Percentiles rank a stretch among this genome's conserved stretches.
phyloP scores from a whole-genome alignment of 2,797 vertebrate species.

The Sebastolobus altivelis region DNA sequence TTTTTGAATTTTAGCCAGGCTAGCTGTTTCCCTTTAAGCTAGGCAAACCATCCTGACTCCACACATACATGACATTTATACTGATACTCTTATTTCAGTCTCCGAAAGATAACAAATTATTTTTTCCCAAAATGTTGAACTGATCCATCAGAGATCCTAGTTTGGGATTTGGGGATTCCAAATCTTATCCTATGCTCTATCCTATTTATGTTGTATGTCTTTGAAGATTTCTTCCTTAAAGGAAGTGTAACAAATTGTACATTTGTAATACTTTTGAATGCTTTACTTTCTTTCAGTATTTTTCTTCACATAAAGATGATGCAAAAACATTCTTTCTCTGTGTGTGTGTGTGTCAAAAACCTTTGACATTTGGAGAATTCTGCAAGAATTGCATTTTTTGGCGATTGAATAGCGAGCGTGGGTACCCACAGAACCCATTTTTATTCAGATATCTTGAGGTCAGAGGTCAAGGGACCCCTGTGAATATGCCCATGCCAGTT shows the following conservation, averaged over 20 bases:
- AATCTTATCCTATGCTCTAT: neutral
- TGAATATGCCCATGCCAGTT: too few species aligned
- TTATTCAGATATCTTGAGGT: too few species aligned
- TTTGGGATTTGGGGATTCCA: neutral
- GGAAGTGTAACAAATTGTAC: neutral
- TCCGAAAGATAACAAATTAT: neutral
- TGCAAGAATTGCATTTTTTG: too few species aligned
- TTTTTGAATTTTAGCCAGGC: neutral
- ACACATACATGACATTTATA: neutral
- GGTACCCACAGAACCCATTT: too few species aligned
- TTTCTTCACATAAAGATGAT: constrained; percentile 6
- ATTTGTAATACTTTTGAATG: neutral
- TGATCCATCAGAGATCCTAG: neutral
- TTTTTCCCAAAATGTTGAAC: neutral
- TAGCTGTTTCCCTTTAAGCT: neutral
- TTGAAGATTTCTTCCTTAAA: too few species aligned
- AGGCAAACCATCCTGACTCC: neutral
- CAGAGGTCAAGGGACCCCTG: too few species aligned
- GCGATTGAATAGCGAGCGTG: fast-evolving
- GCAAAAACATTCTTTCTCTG: neutral
- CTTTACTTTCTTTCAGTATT: neutral
- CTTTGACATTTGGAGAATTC: too few species aligned
- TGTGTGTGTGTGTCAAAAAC: neutral
- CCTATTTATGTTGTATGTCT: neutral
- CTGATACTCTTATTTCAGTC: neutral